phyloP scores from a whole-genome alignment of 2,113 vertebrate genomes.

The Kryptolebias marmoratus region DNA sequence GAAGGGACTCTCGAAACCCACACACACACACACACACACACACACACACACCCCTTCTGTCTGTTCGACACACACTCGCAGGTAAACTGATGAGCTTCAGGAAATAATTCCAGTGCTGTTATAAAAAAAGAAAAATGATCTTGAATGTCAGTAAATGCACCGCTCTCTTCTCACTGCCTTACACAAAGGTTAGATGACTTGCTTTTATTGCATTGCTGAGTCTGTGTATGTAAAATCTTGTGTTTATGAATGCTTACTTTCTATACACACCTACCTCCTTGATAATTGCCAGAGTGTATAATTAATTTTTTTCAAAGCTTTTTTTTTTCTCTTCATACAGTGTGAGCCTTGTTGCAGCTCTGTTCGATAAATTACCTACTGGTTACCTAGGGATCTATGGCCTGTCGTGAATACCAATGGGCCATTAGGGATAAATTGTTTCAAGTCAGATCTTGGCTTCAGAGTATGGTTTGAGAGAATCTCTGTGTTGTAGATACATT shows the following conservation, averaged over 20 bases:
- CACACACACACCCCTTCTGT: background rate
- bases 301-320: conserved; percentile 58
- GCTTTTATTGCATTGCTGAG: background rate
- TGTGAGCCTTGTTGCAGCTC: conserved; percentile 25
- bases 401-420: conserved; percentile 62
- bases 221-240: background rate
- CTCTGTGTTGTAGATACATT: background rate
- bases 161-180: conserved; percentile 13
- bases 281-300: conserved; percentile 47
- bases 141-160: conserved; percentile 35
- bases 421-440: conserved; percentile 47
- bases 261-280: conserved; percentile 20
- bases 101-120: conserved; percentile 64
- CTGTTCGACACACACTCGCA: conserved; percentile 12
- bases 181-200: conserved; percentile 43
- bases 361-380: conserved; percentile 68
- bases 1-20: conserved; percentile 45
- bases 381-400: conserved; percentile 63
- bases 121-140: conserved; percentile 30
- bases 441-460: conserved; percentile 28
- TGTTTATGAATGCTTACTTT: background rate
- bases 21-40: background rate
- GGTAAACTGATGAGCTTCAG: conserved; percentile 36
- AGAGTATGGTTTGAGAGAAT: conserved; percentile 17
- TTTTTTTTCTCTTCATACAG: conserved; percentile 32